Evolutionary conservation across 2,888 invertebrate genomes (phyloP).

Genomic region (Volucella bombylans): DNA sequence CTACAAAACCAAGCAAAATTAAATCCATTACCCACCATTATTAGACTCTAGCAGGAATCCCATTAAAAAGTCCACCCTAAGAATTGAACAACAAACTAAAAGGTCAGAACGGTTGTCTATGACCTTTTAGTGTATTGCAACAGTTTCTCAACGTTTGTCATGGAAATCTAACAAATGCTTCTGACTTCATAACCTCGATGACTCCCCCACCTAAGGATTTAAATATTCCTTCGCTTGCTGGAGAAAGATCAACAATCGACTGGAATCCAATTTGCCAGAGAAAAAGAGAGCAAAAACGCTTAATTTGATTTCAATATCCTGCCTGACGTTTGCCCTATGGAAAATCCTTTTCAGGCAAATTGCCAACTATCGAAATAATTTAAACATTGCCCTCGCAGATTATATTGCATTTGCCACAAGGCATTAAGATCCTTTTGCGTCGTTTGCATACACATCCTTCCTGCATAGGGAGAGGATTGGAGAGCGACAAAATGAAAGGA

Average conservation of each 20-base stretch:
- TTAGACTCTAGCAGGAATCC: no score
- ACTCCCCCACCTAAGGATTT: not conserved
- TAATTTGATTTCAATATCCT: constrained; percentile 47
- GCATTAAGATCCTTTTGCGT: constrained; percentile 59
- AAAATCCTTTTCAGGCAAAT: constrained; percentile 65
- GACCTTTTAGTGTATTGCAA: not conserved
- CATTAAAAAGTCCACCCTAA: no score
- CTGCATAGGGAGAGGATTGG: not conserved
- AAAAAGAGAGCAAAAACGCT: not conserved
- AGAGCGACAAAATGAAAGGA: not conserved
- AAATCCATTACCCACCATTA: no score
- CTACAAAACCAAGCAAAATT: not conserved
- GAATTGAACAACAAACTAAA: no score
- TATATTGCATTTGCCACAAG: constrained; percentile 72
- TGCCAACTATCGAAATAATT: constrained; percentile 70
- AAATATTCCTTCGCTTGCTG: not conserved
- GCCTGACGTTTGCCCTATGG: constrained; percentile 31
- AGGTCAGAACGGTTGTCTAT: no score
- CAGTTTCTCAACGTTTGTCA: not conserved
- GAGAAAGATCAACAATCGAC: constrained; percentile 49
- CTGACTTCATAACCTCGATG: not conserved
- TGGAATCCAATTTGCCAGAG: constrained; percentile 10
- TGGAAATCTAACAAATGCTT: constrained; percentile 14
- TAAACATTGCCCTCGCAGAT: constrained; percentile 67
- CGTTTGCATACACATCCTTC: constrained; percentile 30